These are phyloP conservation scores for Rhopalosiphum nymphaeae DNA, from an alignment of 2,888 invertebrate genomes.

Conservation along the genomic window DNA sequence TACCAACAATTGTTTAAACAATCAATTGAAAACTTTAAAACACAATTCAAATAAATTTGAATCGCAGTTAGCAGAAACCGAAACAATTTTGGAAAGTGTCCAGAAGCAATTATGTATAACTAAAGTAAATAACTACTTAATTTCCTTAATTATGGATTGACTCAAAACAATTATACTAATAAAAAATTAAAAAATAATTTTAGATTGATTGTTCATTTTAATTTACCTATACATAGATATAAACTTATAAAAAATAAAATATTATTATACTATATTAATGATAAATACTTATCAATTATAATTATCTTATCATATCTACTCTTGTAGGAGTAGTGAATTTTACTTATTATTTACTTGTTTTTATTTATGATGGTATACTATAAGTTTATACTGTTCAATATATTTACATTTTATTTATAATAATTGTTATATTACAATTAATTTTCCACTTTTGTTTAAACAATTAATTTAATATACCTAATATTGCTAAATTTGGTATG, in stretches of 20 bases:
- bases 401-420: background rate
- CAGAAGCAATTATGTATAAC: background rate
- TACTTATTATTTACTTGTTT: too few relatives aligned
- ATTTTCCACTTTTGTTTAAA: background rate
- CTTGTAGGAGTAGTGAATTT: background rate
- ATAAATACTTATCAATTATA: background rate
- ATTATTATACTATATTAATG: background rate
- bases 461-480: background rate
- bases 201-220: background rate
- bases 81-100: background rate
- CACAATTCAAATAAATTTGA: background rate
- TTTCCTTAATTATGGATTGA: background rate
- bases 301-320: background rate
- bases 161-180: background rate
- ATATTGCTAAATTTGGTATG: background rate
- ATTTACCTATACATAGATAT: background rate
- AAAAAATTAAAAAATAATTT: background rate
- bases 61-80: background rate
- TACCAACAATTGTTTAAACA: background rate
- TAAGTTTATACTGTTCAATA: background rate
- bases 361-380: background rate
- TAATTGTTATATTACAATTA: background rate
- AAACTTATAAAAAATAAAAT: background rate
- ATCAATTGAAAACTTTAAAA: background rate
- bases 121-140: background rate